A percentile compares a stretch with the other conserved stretches of the same genome.
These are phyloP conservation scores for Ancistrus triradiatus DNA, from an alignment of 2,113 vertebrate species.

Conservation along the genomic window DNA sequence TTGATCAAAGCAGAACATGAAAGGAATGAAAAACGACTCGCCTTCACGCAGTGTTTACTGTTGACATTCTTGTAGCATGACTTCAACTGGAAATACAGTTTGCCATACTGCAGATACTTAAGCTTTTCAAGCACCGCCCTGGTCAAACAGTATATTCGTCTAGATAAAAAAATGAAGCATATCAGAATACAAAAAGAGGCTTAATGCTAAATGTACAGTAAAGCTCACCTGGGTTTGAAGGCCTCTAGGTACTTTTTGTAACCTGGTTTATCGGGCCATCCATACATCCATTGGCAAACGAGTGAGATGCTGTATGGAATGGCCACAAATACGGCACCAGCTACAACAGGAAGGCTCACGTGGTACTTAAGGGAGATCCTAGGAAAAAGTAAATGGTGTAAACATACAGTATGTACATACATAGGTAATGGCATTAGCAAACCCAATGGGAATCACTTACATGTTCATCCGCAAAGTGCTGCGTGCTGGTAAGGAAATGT, in stretches of 20 bases:
- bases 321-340: conserved; percentile 55
- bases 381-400: background rate
- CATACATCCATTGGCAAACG: conserved; percentile 61
- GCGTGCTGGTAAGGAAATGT: too few relatives aligned
- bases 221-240: conserved; percentile 62
- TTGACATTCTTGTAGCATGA: conserved; percentile 62
- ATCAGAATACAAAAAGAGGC: background rate
- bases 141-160: conserved; percentile 63
- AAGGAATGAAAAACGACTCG: too few relatives aligned
- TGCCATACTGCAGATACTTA: conserved; percentile 65
- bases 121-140: conserved; percentile 62
- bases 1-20: too few relatives aligned
- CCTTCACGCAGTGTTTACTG: conserved; percentile 62
- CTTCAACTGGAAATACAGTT: conserved; percentile 63
- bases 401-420: too few relatives aligned
- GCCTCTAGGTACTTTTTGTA: conserved; percentile 69
- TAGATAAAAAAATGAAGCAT: conserved; percentile 28
- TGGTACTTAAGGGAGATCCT: conserved; percentile 56
- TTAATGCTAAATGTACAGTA: background rate
- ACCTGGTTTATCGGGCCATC: conserved; percentile 66
- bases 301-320: conserved; percentile 63
- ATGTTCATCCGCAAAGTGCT: too few relatives aligned
- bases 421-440: too few relatives aligned
- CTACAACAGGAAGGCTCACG: conserved; percentile 54
- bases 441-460: too few relatives aligned